Base-by-base conservation (phyloP, 2,888 invertebrate genomes). In the Tipula lateralis region DNA sequence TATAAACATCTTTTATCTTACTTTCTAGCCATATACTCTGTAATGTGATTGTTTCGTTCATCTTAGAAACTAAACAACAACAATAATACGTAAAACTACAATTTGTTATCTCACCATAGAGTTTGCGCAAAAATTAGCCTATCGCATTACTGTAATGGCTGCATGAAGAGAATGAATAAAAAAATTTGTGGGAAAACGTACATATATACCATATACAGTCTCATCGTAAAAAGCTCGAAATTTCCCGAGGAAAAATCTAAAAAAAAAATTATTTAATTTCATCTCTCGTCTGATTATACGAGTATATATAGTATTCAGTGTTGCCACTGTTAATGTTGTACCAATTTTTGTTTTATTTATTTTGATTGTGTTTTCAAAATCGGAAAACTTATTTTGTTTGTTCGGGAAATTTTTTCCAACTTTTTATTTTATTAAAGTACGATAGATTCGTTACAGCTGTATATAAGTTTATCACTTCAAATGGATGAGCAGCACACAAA, bases 81-180 rank as follows among this genome's bases (percentile, higher is more conserved):
- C 9, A 29, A 29, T 24, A 81, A 81, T 16, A 32, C 6, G n/a
- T 30, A 83, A 32, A 30, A 30, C n/a, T 32, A n/a, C 29, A 34
- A 83, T 83, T 19, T 83, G 34, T 34, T 34, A 83, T 83, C 32
- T 83, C 32, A 34, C 19, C 24, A 34, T 34, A 34, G 83, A 83
- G 83, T 83, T 34, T 83, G 83, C 83, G 83, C 83, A 34, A 34
- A 83, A 83, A 30, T 32, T 83, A 83, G 83, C 83, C 83, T 83
- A 83, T 83, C 83, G 83, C 83, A 16, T 32, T 83, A 34, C 83
- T 16, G 83, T 83, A 83, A 83, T 83, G 83, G 83, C 83, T 83
- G 83, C 19, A 66, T 24, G 66, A 66, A 66, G 66, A 66, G 66
- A 66, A n/a, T 32, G 4, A 32, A 44, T n/a, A 66, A 66, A 66